Evolutionary conservation across 2,113 vertebrate genomes (phyloP).

Genomic region (Tinamus guttatus): DNA sequence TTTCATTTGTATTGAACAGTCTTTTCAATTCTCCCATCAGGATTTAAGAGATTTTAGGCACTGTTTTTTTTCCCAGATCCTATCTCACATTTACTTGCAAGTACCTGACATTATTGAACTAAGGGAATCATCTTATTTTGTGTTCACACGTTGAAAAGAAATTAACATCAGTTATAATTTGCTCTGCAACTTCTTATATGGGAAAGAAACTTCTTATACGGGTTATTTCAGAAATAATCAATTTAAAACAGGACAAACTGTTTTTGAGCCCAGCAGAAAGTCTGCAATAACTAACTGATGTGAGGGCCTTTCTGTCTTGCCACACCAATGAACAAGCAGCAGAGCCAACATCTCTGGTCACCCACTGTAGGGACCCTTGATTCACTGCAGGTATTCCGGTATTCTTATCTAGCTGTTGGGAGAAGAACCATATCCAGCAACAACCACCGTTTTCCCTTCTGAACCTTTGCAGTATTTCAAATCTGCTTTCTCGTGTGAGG

Average conservation of each 20-base stretch:
- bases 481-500: not conserved
- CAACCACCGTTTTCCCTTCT: not conserved
- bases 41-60: not conserved
- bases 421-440: not conserved
- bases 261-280: conserved; percentile 15
- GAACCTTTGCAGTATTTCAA: not conserved
- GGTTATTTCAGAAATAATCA: not conserved
- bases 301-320: not conserved
- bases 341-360: not conserved
- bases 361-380: not conserved
- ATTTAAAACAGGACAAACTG: conserved; percentile 19
- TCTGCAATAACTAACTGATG: not conserved
- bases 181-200: not conserved
- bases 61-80: not conserved
- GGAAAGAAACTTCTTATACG: too few relatives aligned
- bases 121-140: conserved; percentile 17
- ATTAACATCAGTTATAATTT: not conserved
- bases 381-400: not conserved
- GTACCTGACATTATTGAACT: not conserved
- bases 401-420: not conserved
- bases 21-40: not conserved
- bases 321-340: not conserved
- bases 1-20: not conserved
- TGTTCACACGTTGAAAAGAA: not conserved
- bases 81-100: conserved; percentile 9